Evolutionary conservation across 2,113 vertebrate genomes (phyloP).

Genomic region (Hystrix cristata): DNA sequence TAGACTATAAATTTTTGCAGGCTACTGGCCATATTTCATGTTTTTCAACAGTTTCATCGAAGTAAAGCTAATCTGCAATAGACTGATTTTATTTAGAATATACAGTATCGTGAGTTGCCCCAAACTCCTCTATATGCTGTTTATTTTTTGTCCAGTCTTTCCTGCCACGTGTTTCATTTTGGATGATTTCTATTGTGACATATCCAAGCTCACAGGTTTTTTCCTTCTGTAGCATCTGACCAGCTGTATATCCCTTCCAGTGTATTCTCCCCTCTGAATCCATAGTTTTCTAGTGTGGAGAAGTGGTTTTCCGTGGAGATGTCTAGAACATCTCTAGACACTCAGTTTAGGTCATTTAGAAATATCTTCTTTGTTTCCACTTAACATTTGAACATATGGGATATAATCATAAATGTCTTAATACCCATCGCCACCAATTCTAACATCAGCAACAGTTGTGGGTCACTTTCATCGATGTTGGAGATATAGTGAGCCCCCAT

Average conservation of each 20-base stretch:
- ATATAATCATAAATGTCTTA: not conserved
- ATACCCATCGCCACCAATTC: not conserved
- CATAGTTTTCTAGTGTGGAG: conserved; percentile 15
- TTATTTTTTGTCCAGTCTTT: not conserved
- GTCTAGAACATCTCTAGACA: not conserved
- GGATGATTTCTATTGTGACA: not conserved
- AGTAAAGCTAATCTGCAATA: not conserved
- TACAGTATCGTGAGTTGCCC: not conserved
- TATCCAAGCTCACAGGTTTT: not conserved
- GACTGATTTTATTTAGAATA: not conserved
- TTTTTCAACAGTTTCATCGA: conserved; percentile 35
- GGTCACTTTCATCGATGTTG: not conserved
- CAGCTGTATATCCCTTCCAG: not conserved
- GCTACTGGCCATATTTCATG: not conserved
- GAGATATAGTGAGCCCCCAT: not conserved
- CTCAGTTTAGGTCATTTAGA: not conserved
- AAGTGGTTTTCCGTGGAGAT: not conserved
- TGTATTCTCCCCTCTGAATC: not conserved
- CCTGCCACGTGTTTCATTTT: not conserved
- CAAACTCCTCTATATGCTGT: not conserved
- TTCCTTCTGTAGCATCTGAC: not conserved
- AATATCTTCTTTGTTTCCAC: not conserved
- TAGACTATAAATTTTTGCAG: conserved; percentile 5
- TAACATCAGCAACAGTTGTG: not conserved
- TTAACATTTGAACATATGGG: not conserved